A percentile compares a stretch with the other conserved stretches of the same genome.
Evolutionary conservation across 1,140 invertebrate species (phyloP).

Genomic region (Drosophila albomicans): DNA sequence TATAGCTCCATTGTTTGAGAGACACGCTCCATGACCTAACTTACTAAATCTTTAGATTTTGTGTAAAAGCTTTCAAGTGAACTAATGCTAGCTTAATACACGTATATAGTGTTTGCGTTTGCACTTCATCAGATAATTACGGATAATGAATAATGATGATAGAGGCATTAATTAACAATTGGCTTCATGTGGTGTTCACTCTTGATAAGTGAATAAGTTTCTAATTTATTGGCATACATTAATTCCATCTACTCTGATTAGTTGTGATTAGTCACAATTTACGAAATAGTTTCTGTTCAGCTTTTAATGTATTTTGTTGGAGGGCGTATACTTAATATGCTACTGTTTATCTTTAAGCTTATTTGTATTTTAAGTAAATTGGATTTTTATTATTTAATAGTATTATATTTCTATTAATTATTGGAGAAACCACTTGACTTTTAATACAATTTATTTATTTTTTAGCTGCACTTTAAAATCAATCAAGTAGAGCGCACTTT

Average conservation of each 20-base stretch:
- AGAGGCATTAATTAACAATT: conserved; percentile 15
- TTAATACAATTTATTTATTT: too few species aligned
- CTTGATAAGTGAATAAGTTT: neutral
- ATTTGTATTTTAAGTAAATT: too few species aligned
- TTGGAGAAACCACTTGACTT: too few species aligned
- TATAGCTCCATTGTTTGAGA: conserved; percentile 63
- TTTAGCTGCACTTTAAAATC: too few species aligned
- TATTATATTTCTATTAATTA: too few species aligned
- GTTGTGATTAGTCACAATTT: neutral
- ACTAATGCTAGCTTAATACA: conserved; percentile 1
- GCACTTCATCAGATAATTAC: conserved; percentile 14
- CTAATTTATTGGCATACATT: neutral
- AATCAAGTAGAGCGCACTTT: too few species aligned
- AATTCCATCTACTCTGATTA: neutral
- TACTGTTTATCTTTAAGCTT: too few species aligned
- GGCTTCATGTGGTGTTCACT: neutral
- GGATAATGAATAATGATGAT: neutral
- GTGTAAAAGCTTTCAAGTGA: neutral
- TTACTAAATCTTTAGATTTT: conserved; percentile 42
- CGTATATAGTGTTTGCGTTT: neutral
- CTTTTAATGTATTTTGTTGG: neutral
- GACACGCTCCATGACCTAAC: conserved; percentile 71
- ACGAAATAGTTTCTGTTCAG: neutral
- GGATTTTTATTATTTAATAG: too few species aligned
- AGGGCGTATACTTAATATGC: too few species aligned